Evolutionary conservation across 2,797 vertebrate genomes (phyloP).

Genomic region (Rhynchotus rufescens): DNA sequence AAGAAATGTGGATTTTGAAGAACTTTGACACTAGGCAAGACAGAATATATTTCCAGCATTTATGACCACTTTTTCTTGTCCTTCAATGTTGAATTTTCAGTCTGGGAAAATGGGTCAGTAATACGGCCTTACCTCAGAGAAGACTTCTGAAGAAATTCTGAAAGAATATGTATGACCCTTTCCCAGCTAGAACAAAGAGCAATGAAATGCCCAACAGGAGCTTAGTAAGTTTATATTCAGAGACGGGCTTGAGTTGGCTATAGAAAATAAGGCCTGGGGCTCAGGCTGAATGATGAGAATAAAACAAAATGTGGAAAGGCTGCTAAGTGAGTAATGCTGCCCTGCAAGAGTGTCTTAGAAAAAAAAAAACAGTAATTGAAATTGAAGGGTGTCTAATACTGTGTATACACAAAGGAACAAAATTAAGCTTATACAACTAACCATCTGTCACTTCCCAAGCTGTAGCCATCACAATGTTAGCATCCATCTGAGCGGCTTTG

Average conservation of each 20-base stretch:
- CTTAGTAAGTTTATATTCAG: neutral
- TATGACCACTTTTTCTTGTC: neutral
- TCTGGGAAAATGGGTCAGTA: neutral
- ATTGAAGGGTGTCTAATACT: neutral
- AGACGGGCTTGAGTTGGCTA: neutral
- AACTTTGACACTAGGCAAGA: neutral
- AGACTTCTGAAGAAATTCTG: neutral
- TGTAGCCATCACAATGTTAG: neutral
- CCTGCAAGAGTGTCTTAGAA: neutral
- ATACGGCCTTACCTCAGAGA: neutral
- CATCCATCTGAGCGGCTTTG: neutral
- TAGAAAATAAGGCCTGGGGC: neutral
- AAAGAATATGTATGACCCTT: neutral
- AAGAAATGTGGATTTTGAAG: neutral
- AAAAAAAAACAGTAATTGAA: neutral
- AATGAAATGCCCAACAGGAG: neutral
- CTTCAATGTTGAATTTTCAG: neutral
- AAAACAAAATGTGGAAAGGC: neutral
- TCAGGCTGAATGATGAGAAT: neutral
- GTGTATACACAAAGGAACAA: neutral
- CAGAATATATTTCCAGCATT: neutral
- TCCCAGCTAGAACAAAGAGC: neutral
- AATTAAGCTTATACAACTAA: too few species aligned
- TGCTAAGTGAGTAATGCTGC: neutral
- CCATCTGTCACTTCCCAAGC: neutral